phyloP scores from a whole-genome alignment of 1,140 invertebrate genomes.

The Dendroctonus valens region DNA sequence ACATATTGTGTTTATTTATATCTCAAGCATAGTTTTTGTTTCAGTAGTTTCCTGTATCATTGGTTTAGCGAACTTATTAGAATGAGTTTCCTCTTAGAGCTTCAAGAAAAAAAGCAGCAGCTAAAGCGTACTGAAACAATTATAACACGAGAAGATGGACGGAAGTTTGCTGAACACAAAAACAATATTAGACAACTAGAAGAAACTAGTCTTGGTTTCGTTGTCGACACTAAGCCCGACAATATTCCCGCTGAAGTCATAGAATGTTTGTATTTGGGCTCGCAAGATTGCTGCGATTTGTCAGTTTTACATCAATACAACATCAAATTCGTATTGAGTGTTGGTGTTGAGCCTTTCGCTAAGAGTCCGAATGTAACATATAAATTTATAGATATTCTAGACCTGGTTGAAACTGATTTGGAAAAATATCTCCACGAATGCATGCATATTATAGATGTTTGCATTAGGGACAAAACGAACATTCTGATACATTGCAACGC shows the following conservation, averaged over 20 bases:
- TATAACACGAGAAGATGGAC: conserved; percentile 63
- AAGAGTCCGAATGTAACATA: conserved; percentile 52
- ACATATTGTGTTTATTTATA: too few relatives aligned
- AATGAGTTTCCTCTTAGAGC: conserved; percentile 66
- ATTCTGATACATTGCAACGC: conserved; percentile 90
- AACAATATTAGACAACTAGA: conserved; percentile 40
- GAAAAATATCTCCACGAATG: conserved; percentile 53
- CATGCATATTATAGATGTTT: conserved; percentile 57
- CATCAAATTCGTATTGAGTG: conserved; percentile 72
- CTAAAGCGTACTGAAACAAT: conserved; percentile 63
- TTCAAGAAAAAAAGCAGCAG: conserved; percentile 56
- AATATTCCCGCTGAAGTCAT: conserved; percentile 65
- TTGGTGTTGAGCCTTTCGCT: conserved; percentile 61
- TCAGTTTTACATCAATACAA: conserved; percentile 60
- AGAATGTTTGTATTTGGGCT: conserved; percentile 71
- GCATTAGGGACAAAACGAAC: conserved; percentile 55
- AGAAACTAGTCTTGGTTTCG: conserved; percentile 64
- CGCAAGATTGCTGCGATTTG: conserved; percentile 75
- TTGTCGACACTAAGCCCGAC: conserved; percentile 82
- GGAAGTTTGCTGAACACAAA: conserved; percentile 55
- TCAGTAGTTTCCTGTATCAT: too few relatives aligned
- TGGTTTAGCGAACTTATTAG: neutral
- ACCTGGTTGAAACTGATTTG: conserved; percentile 69
- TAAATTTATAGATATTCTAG: conserved; percentile 63
- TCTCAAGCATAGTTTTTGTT: too few relatives aligned